These are phyloP conservation scores for Eumacrocentrus americanus DNA, from an alignment of 2,888 invertebrate genomes.

Conservation along the genomic window DNA sequence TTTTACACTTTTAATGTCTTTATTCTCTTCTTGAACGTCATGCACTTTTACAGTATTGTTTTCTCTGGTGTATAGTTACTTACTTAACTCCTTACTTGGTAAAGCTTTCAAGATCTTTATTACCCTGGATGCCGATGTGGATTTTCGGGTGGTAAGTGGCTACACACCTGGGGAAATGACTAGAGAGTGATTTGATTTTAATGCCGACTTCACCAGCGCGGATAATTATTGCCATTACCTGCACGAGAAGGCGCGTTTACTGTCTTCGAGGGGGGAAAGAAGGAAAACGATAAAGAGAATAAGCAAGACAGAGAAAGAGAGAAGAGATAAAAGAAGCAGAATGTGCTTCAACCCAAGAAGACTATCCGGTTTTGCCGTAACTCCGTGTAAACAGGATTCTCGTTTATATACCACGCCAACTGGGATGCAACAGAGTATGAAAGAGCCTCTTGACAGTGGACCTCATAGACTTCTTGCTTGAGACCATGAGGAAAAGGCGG, in stretches of 20 bases:
- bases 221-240: slow-evolving; percentile 56
- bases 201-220: slow-evolving; percentile 50
- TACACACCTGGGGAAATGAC: slow-evolving; percentile 21
- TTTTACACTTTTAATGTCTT: neutral
- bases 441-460: slow-evolving; percentile 18
- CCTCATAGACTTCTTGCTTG: neutral
- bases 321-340: slow-evolving; percentile 35
- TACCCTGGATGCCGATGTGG: slow-evolving; percentile 23
- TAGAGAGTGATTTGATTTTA: slow-evolving; percentile 52
- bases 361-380: slow-evolving; percentile 47
- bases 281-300: slow-evolving; percentile 16
- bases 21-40: neutral
- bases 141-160: slow-evolving; percentile 24
- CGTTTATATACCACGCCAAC: slow-evolving; percentile 43
- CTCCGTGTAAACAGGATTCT: slow-evolving; percentile 51
- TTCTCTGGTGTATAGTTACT: neutral
- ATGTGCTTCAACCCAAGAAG: slow-evolving; percentile 25
- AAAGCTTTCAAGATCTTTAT: slow-evolving; percentile 25
- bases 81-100: slow-evolving; percentile 14
- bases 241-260: slow-evolving; percentile 54
- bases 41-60: neutral
- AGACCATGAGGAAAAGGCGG: neutral
- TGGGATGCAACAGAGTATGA: slow-evolving; percentile 40
- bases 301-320: slow-evolving; percentile 16
- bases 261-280: slow-evolving; percentile 37